phyloP scores from a whole-genome alignment of 2,888 invertebrate genomes.

The Dichetophora obliterata region DNA sequence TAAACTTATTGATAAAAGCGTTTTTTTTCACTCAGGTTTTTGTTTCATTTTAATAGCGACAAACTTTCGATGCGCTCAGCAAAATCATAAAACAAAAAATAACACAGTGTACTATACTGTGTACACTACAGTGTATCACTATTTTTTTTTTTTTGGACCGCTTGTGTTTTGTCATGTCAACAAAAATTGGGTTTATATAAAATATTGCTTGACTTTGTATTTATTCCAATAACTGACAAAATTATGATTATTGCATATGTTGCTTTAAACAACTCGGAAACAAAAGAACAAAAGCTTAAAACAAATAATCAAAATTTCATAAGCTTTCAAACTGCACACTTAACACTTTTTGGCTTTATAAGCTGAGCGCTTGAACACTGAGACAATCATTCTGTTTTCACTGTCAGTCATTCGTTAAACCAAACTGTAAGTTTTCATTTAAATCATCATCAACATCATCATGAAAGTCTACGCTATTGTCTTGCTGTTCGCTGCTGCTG shows the following conservation, averaged over 20 bases:
- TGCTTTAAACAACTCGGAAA: too few species aligned
- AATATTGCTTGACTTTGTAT: too few species aligned
- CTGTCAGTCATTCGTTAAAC: background rate
- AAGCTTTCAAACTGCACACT: background rate
- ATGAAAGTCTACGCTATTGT: conserved; percentile 29
- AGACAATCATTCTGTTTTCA: background rate
- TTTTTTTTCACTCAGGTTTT: background rate
- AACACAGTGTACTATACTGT: too few species aligned
- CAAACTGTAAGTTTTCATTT: background rate
- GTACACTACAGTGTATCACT: too few species aligned
- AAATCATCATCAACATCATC: conserved; percentile 3
- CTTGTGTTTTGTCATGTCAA: background rate
- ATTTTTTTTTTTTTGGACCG: too few species aligned
- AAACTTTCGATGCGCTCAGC: background rate
- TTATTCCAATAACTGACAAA: too few species aligned
- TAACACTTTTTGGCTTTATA: background rate
- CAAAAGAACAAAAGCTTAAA: background rate
- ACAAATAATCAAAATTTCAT: background rate
- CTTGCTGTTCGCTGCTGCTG: background rate
- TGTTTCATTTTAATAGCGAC: background rate
- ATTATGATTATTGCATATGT: too few species aligned
- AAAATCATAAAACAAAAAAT: background rate
- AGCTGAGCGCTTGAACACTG: background rate
- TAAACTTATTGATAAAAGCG: conserved; percentile 45
- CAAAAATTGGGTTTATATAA: background rate